Evolutionary conservation across 2,888 invertebrate species (phyloP).

Genomic region (Papilio gigon): DNA sequence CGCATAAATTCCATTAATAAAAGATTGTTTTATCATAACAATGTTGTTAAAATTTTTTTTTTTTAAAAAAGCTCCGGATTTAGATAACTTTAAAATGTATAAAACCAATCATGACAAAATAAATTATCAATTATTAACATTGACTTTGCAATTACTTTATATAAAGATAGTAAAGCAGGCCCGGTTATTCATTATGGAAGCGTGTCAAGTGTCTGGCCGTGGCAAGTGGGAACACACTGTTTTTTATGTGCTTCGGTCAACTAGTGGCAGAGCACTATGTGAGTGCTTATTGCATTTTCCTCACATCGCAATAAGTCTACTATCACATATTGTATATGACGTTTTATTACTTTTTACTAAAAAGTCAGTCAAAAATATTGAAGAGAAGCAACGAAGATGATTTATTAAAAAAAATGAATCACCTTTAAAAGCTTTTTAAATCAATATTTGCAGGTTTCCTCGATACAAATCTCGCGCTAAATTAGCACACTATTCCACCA

Average conservation of each 20-base stretch:
- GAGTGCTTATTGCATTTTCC: constrained; percentile 60
- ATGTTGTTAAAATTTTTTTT: too few relatives aligned
- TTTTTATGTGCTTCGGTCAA: constrained; percentile 37
- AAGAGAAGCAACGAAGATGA: too few relatives aligned
- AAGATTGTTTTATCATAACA: too few relatives aligned
- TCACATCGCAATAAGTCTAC: constrained; percentile 52
- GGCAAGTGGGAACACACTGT: constrained; percentile 36
- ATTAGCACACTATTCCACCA: background rate
- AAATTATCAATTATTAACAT: constrained; percentile 33
- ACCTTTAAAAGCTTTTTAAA: too few relatives aligned
- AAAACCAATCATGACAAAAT: background rate
- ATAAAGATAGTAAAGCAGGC: constrained; percentile 59
- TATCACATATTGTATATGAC: constrained; percentile 44
- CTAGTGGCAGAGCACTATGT: constrained; percentile 46
- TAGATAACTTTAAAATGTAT: too few relatives aligned
- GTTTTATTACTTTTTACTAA: constrained; percentile 39
- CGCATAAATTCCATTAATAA: too few relatives aligned
- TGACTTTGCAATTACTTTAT: constrained; percentile 47
- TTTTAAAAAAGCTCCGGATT: too few relatives aligned
- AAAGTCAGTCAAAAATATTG: too few relatives aligned
- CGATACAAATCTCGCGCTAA: background rate
- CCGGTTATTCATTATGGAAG: constrained; percentile 67
- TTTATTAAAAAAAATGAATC: too few relatives aligned
- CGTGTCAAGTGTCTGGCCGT: constrained; percentile 63
- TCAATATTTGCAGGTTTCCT: background rate